Percentiles rank a stretch among this genome's conserved stretches.
Conservation (phyloP, 2,888 invertebrate species). For the Sussaba pulchella region DNA sequence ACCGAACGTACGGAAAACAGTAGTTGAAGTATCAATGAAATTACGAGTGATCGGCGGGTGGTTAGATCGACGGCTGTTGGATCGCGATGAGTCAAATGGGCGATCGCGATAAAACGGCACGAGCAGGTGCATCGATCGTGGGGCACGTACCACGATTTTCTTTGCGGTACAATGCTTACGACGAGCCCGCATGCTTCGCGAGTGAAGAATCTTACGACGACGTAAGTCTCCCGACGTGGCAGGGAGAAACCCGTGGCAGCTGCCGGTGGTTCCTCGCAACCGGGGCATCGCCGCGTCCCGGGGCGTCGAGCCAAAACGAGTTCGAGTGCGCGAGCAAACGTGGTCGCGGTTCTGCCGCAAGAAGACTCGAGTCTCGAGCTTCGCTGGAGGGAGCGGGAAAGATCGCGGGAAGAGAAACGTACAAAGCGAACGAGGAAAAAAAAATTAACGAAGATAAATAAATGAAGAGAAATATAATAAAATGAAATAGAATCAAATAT, state of each 20-base stretch:
- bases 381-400: background rate
- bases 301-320: constrained; percentile 21
- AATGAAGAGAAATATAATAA: no score
- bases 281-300: constrained; percentile 18
- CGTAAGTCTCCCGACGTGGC: background rate
- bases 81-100: constrained; percentile 14
- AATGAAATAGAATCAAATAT: no score
- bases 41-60: background rate
- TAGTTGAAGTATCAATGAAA: background rate
- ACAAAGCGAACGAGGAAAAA: background rate
- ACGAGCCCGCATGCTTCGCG: constrained; percentile 26
- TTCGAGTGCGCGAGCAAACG: constrained; percentile 6
- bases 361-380: background rate
- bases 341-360: background rate
- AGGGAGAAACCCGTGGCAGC: constrained; percentile 17
- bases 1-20: background rate
- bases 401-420: background rate
- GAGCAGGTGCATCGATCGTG: constrained; percentile 36
- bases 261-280: constrained; percentile 19
- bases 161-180: constrained; percentile 31
- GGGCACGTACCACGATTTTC: constrained; percentile 32
- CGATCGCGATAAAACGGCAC: background rate
- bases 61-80: background rate
- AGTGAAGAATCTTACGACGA: constrained; percentile 12
- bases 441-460: constrained; percentile 58